Base-by-base conservation (phyloP, 2,888 invertebrate species). In the Cepaea hortensis region DNA sequence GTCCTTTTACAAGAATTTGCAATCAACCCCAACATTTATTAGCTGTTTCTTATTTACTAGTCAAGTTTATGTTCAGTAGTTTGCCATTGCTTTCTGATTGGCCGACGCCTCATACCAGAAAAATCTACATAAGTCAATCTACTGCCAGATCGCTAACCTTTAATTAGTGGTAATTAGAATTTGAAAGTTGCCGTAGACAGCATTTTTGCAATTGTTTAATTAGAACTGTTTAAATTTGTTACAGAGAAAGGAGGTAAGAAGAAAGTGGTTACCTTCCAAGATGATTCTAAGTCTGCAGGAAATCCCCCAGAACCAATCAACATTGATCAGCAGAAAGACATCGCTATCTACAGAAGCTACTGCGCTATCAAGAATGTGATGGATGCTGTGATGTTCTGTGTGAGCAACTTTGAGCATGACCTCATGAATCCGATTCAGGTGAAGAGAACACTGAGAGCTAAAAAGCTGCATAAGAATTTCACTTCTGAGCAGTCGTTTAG, bases 331-430 rank as follows among this genome's bases (percentile, higher is more conserved):
- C 90, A 91, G 84, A 90, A 91, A 70, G 94, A 93, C 86, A 91
- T 93, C 70, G 88, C 92, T 23, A 91, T 93, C 68, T 94, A 90
- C 88, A 90, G 90, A 23, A 92, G 93, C 13, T 93, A 90, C 88
- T 93, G 93, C 91, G 91, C 91, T 65, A 84, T 93, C n/a, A 92
- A 91, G 86, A 90, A 90, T 84, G 90, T 93, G 62, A 92, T 93
- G 93, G 92, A 93, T 80, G 91, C 91, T n/a, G 90, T 93, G n/a
- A 85, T 90, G 73, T 93, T 91, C 85, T 93, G 93, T 90, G 90
- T 89, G 13, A 90, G 92, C 79, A 90, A 91, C 84, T 84, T 89
- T 61, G 89, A 92, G 81, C 89, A 89, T 62, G 88, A 90, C 35
- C 85, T 93, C 35, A 90, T 91, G 87, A 90, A 91, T 70, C 93